Conservation (phyloP, 2,113 vertebrate species). For the Odocoileus hemionus region DNA sequence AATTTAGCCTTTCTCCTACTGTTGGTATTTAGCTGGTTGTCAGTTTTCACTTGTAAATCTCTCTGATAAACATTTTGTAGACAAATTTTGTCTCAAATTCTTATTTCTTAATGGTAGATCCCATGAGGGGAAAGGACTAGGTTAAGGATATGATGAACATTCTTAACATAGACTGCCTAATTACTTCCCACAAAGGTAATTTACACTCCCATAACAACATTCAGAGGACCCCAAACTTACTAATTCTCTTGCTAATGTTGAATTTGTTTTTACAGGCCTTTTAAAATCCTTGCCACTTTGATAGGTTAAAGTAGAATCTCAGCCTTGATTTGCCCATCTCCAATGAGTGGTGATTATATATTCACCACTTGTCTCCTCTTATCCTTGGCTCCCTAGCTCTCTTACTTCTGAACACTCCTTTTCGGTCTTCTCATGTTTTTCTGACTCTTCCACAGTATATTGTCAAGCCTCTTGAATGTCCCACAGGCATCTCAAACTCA, state of each 20-base stretch:
- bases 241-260: not conserved
- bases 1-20: conserved; percentile 8
- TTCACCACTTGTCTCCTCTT: not conserved
- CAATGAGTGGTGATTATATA: not conserved
- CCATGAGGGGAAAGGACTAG: not conserved
- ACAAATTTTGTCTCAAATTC: not conserved
- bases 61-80: not conserved
- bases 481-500: not conserved
- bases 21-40: not conserved
- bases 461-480: not conserved
- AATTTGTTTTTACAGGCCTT: not conserved
- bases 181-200: not conserved
- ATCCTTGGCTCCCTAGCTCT: not conserved
- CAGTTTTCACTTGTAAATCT: conserved; percentile 6
- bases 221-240: not conserved
- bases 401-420: not conserved
- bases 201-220: not conserved
- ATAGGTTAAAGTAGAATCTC: not conserved
- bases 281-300: not conserved
- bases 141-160: not conserved
- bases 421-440: not conserved
- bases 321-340: not conserved
- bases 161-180: not conserved
- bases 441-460: not conserved
- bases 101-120: not conserved